Evolutionary conservation across 2,888 invertebrate genomes (phyloP).

Genomic region (Caenorhabditis afra): DNA sequence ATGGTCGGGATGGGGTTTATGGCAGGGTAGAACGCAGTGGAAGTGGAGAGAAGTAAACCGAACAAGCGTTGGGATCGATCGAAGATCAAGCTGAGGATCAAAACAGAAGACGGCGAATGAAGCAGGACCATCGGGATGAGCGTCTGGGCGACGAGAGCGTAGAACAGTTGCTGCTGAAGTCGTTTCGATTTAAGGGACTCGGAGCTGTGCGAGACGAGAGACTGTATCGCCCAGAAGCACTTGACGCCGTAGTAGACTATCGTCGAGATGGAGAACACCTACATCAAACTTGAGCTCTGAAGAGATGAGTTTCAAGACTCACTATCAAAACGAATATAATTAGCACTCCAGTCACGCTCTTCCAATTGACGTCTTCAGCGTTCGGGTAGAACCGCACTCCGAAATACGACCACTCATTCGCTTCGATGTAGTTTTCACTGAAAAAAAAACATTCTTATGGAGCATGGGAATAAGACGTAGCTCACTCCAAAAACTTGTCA

Average conservation of each 20-base stretch:
- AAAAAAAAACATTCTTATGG: neutral
- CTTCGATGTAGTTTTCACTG: neutral
- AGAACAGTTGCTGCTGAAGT: neutral
- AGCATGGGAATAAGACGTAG: neutral
- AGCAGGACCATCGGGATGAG: conserved; percentile 1
- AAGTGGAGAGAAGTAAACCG: neutral
- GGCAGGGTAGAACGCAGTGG: neutral
- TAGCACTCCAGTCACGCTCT: neutral
- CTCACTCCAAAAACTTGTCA: neutral
- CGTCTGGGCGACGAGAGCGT: conserved; percentile 1
- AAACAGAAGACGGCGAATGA: neutral
- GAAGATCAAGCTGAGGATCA: neutral
- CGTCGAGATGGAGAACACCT: neutral
- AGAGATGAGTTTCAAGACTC: too few species aligned
- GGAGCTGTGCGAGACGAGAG: neutral
- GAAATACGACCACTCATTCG: neutral
- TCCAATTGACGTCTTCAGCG: neutral
- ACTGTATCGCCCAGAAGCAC: neutral
- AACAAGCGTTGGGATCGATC: neutral
- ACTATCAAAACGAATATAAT: neutral
- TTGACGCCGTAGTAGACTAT: conserved; percentile 8
- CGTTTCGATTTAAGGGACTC: neutral
- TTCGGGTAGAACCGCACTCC: neutral
- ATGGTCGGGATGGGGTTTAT: conserved; percentile 4
- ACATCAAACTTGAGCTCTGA: neutral